Percentiles rank a stretch among this genome's conserved stretches.
Conservation (phyloP, 1,140 invertebrate genomes). For the Pantala flavescens region DNA sequence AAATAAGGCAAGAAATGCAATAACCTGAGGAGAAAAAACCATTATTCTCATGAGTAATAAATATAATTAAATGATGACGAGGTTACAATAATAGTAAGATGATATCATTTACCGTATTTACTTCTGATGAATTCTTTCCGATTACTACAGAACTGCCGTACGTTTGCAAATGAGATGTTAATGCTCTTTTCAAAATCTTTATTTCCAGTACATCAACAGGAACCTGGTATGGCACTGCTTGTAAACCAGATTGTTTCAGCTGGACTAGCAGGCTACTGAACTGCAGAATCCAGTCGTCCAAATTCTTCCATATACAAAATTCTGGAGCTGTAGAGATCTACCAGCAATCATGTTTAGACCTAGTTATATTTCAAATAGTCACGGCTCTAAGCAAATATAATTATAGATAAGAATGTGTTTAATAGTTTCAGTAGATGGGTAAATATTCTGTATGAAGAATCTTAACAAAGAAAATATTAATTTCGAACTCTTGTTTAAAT, state of each 20-base stretch:
- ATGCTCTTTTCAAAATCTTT: constrained; percentile 15
- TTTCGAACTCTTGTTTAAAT: too few species aligned
- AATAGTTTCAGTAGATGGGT: background rate
- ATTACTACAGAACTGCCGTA: constrained; percentile 21
- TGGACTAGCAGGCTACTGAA: constrained; percentile 16
- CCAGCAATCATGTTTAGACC: constrained; percentile 4
- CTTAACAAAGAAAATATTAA: too few species aligned
- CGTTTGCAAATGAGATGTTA: constrained; percentile 23
- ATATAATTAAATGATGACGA: background rate
- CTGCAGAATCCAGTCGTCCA: constrained; percentile 20
- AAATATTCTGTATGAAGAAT: background rate
- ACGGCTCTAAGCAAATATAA: background rate
- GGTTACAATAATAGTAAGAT: background rate
- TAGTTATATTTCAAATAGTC: constrained; percentile 8
- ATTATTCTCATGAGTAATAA: too few species aligned
- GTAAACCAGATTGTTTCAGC: constrained; percentile 15
- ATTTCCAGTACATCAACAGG: constrained; percentile 13
- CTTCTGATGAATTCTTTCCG: constrained; percentile 16
- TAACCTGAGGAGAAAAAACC: constrained; percentile 18
- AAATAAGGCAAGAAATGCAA: constrained; percentile 19
- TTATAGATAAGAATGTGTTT: too few species aligned
- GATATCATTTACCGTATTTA: constrained; percentile 19
- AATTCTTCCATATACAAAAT: constrained; percentile 15
- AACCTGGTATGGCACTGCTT: background rate
- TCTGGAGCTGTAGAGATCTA: background rate